Evolutionary conservation across 2,888 invertebrate genomes (phyloP).

Genomic region (Dendrolimus pini): DNA sequence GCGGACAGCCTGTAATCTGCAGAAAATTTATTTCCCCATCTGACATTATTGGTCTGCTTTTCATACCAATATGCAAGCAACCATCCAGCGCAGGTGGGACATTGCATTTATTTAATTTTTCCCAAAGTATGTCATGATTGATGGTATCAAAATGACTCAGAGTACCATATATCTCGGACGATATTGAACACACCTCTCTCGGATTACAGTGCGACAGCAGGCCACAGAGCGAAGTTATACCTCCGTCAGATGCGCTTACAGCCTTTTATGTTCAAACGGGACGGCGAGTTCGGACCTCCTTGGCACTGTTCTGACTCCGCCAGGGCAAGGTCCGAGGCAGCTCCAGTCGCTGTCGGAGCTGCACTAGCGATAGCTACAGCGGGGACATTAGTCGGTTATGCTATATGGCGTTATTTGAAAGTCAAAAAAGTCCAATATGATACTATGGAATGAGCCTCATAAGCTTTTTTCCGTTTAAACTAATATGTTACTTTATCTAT

Average conservation of each 20-base stretch:
- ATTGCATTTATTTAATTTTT: too few species aligned
- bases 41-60: too few species aligned
- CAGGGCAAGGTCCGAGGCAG: constrained; percentile 84
- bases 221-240: constrained; percentile 79
- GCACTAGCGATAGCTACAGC: constrained; percentile 89
- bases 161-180: too few species aligned
- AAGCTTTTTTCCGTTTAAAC: too few species aligned
- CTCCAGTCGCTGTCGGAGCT: constrained; percentile 84
- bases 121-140: too few species aligned
- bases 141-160: too few species aligned
- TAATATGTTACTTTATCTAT: too few species aligned
- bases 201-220: constrained; percentile 39
- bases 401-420: constrained; percentile 89
- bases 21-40: too few species aligned
- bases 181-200: not conserved
- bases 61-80: too few species aligned
- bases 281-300: constrained; percentile 80
- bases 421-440: constrained; percentile 94
- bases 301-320: constrained; percentile 78
- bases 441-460: constrained; percentile 84
- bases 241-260: constrained; percentile 86
- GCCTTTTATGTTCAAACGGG: constrained; percentile 91
- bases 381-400: constrained; percentile 89
- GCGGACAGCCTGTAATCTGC: too few species aligned
- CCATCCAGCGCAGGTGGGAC: too few species aligned